Evolutionary conservation across 2,888 invertebrate genomes (phyloP).

Genomic region (Tribolium freemani): DNA sequence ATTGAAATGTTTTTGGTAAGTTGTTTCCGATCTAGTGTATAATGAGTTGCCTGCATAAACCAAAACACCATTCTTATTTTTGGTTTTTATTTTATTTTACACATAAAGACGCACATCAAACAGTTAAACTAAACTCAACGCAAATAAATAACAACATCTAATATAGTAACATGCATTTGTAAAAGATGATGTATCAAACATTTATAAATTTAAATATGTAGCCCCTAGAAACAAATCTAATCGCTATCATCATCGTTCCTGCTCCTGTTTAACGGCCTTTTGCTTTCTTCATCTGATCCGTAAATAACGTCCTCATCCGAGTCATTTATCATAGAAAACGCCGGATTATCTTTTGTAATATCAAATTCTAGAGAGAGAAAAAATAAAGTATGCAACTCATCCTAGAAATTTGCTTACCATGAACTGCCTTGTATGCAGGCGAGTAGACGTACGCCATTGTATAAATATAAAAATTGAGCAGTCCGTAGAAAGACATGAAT

Average conservation of each 20-base stretch:
- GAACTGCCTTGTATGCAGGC: conserved; percentile 82
- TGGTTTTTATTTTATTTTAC: conserved; percentile 1
- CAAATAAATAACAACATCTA: conserved; percentile 14
- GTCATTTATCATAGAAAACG: conserved; percentile 98
- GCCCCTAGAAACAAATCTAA: conserved; percentile 59
- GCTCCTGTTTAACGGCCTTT: conserved; percentile 82
- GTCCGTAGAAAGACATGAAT: conserved; percentile 95
- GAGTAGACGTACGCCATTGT: conserved; percentile 96
- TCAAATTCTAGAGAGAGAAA: conserved; percentile 77
- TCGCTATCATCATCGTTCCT: conserved; percentile 82
- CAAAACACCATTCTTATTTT: background rate
- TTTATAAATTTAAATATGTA: background rate
- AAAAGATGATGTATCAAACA: conserved; percentile 16
- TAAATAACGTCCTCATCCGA: conserved; percentile 98
- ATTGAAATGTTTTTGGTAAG: no score
- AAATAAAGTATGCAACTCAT: background rate
- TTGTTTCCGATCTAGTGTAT: background rate
- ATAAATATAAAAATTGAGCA: conserved; percentile 94
- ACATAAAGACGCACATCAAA: conserved; percentile 18
- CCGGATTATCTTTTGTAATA: conserved; percentile 97
- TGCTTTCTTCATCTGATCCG: conserved; percentile 90
- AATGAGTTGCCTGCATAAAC: no score
- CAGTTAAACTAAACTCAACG: conserved; percentile 21
- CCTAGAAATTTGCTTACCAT: conserved; percentile 75
- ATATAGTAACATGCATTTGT: conserved; percentile 1